These are phyloP conservation scores for Trachelus iudaicus DNA, from an alignment of 2,888 invertebrate species.

Conservation along the genomic window DNA sequence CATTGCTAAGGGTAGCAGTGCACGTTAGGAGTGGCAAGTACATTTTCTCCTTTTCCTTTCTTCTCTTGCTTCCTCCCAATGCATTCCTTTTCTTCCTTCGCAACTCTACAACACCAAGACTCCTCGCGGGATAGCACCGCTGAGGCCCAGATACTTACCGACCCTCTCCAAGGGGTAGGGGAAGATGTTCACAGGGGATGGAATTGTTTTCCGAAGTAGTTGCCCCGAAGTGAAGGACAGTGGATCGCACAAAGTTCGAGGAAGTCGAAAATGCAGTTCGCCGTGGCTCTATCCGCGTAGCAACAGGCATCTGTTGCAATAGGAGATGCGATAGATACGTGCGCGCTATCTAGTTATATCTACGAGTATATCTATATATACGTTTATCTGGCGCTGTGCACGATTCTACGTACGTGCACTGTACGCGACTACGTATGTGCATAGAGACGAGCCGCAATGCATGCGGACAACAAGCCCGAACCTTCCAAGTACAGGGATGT, in stretches of 20 bases:
- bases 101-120: not conserved
- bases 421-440: not conserved
- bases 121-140: not conserved
- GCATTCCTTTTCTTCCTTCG: not conserved
- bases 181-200: not conserved
- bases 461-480: not conserved
- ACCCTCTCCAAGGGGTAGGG: not conserved
- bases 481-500: not conserved
- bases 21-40: not conserved
- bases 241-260: constrained; percentile 13
- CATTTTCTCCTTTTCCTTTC: not conserved
- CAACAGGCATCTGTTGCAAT: constrained; percentile 64
- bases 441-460: not conserved
- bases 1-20: not conserved
- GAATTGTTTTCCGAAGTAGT: not conserved
- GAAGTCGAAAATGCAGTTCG: constrained; percentile 45
- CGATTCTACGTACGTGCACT: not conserved
- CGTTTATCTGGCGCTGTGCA: not conserved
- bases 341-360: constrained; percentile 35
- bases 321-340: constrained; percentile 55
- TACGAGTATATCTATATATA: constrained; percentile 7
- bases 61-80: not conserved
- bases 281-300: constrained; percentile 50
- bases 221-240: not conserved
- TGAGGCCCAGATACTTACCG: not conserved